Percentiles rank a stretch among this genome's conserved stretches.
Conservation (phyloP, 2,113 vertebrate species). For the Felis chaus region DNA sequence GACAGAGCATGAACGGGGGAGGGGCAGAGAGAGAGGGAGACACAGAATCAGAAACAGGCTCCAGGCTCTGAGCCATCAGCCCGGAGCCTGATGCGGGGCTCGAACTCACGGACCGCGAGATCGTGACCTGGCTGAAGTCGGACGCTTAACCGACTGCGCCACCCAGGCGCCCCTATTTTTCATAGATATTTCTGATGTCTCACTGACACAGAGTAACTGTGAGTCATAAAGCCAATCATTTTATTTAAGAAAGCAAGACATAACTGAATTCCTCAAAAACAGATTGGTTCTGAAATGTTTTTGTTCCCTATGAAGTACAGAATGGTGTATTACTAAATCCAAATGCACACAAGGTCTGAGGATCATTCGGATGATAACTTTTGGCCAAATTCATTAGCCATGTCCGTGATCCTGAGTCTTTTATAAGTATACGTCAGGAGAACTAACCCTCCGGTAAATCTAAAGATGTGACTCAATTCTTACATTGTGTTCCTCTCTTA, state of each 20-base stretch:
- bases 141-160: no score
- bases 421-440: background rate
- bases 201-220: background rate
- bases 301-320: background rate
- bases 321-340: background rate
- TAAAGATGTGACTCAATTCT: background rate
- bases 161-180: background rate
- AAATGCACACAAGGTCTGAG: background rate
- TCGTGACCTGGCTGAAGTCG: no score
- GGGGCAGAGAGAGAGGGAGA: no score
- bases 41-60: no score
- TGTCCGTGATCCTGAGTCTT: background rate
- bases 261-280: background rate
- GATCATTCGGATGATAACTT: background rate
- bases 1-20: no score
- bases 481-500: background rate
- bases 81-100: no score
- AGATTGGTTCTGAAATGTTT: background rate
- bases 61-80: no score
- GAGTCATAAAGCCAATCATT: background rate
- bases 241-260: slow-evolving; percentile 2
- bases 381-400: background rate
- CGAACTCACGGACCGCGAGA: no score
- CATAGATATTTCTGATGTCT: background rate
- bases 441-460: background rate